These are phyloP conservation scores for Cartodere bifasciata DNA, from an alignment of 2,888 invertebrate genomes.

Conservation along the genomic window DNA sequence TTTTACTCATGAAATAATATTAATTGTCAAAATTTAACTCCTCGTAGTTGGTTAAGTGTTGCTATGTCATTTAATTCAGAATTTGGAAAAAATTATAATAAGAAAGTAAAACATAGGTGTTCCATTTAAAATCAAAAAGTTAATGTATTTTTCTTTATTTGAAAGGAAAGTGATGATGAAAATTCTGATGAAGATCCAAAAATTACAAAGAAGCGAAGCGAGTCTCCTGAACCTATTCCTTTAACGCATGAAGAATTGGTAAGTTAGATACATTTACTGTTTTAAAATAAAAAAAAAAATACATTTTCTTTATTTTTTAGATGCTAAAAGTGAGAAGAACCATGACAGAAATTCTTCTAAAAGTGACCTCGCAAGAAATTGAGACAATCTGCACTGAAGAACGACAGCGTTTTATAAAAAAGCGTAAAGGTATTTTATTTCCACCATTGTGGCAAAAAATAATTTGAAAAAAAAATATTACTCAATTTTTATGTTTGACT, in stretches of 20 bases:
- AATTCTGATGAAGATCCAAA: neutral
- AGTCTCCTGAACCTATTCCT: constrained; percentile 10
- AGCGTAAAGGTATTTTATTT: constrained; percentile 56
- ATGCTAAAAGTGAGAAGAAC: constrained; percentile 79
- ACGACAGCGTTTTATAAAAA: constrained; percentile 56
- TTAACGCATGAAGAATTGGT: constrained; percentile 40
- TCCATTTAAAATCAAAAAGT: too few relatives aligned
- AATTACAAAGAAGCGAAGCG: neutral
- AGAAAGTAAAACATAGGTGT: too few relatives aligned
- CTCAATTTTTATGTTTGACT: too few relatives aligned
- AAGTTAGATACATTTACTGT: neutral
- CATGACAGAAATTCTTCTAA: constrained; percentile 86
- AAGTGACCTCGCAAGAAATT: constrained; percentile 88
- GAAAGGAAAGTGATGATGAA: constrained; percentile 1
- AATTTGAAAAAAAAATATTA: too few relatives aligned
- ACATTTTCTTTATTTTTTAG: neutral
- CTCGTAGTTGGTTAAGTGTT: too few relatives aligned
- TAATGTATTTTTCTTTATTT: too few relatives aligned
- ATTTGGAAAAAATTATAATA: too few relatives aligned
- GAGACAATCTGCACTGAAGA: constrained; percentile 74
- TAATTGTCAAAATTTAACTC: too few relatives aligned
- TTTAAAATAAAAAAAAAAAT: neutral
- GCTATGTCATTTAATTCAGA: too few relatives aligned
- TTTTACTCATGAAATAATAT: too few relatives aligned
- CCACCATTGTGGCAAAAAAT: constrained; percentile 6